Base-by-base conservation (phyloP, 1,140 invertebrate species). In the Agrilus planipennis region DNA sequence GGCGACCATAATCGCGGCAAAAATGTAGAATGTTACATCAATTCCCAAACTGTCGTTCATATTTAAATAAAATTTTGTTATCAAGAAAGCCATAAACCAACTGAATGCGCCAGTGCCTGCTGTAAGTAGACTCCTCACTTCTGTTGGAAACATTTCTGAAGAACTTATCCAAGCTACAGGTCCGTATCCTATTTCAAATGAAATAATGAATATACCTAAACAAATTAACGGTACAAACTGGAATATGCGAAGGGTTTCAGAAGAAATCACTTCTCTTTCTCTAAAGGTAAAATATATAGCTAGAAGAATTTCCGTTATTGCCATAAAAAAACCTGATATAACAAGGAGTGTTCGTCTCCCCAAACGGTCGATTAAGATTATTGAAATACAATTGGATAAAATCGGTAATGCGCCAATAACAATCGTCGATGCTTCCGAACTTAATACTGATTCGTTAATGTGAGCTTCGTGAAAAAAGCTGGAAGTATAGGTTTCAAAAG, bases 101-200 rank as follows among this genome's bases (percentile, higher is more conserved):
- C 89, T 91, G 48, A 81, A 79, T 10, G 77, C 70, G 25, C 80
- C 80, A 2, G 83, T 79, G 49, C 87, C 74, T 0, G 83, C 73
- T 49, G 72, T 68, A 27, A 81, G 82, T 28, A 84, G 73, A 44
- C 81, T 83, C 42, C 85, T 84, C 11, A 89, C 70, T 36, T 81
- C 74, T 47, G 81, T 63, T 34, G 84, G 70, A 64, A 84, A 83
- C 47, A 86, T 55, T 61, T 88, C 84, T 1, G 77, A 74, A 41
- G 83, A 73, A 46, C 88, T 70, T 50, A 87, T 65, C 72, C 85
- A 89, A 0, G 84, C 82, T 29, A 89, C 75, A 0, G 84, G 83
- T 0, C 85, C 85, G 47, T 81, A 82, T 7, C 86, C 86, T 1
- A 89, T 55, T 0, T 80, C 81, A 62, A 85, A 89, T 3, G 80